These are phyloP conservation scores for Oryzias javanicus DNA, from an alignment of 2,113 vertebrate genomes.

Conservation along the genomic window DNA sequence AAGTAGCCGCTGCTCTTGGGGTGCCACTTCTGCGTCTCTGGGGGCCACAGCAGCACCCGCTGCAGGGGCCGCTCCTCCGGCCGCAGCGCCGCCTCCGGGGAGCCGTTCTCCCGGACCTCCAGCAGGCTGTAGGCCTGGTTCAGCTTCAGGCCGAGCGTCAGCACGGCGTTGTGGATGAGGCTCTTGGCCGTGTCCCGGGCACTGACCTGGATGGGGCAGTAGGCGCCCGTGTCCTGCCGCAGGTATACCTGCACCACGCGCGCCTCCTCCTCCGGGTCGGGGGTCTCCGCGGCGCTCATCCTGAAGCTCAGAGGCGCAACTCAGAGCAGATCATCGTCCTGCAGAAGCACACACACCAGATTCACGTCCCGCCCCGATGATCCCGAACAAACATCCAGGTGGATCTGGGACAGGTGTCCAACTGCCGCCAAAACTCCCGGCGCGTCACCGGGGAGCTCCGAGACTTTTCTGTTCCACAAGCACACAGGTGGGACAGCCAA, in stretches of 20 bases:
- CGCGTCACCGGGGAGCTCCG: background rate
- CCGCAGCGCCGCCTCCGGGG: constrained; percentile 82
- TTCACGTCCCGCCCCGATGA: too few species aligned
- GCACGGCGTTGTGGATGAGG: constrained; percentile 78
- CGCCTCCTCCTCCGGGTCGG: constrained; percentile 63
- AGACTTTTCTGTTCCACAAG: background rate
- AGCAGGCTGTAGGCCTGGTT: constrained; percentile 78
- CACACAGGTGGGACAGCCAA: background rate
- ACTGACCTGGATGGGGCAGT: constrained; percentile 81
- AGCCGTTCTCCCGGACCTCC: constrained; percentile 82
- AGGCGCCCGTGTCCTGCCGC: constrained; percentile 67
- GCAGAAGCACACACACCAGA: constrained; percentile 3
- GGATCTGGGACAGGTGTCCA: background rate
- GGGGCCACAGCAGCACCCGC: constrained; percentile 86
- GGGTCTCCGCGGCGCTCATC: constrained; percentile 83
- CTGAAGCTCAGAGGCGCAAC: constrained; percentile 66
- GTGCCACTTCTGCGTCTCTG: constrained; percentile 80
- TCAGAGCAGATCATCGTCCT: constrained; percentile 82
- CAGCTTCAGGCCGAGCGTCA: constrained; percentile 77
- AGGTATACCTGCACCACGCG: constrained; percentile 86
- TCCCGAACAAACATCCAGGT: too few species aligned
- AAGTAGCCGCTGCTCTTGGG: constrained; percentile 82
- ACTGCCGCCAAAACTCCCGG: background rate
- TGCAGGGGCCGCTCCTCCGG: constrained; percentile 78
- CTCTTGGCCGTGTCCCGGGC: constrained; percentile 74